Percentiles rank a stretch among this genome's conserved stretches.
Conservation (phyloP, 2,888 invertebrate genomes). For the Choristoneura rosaceana region DNA sequence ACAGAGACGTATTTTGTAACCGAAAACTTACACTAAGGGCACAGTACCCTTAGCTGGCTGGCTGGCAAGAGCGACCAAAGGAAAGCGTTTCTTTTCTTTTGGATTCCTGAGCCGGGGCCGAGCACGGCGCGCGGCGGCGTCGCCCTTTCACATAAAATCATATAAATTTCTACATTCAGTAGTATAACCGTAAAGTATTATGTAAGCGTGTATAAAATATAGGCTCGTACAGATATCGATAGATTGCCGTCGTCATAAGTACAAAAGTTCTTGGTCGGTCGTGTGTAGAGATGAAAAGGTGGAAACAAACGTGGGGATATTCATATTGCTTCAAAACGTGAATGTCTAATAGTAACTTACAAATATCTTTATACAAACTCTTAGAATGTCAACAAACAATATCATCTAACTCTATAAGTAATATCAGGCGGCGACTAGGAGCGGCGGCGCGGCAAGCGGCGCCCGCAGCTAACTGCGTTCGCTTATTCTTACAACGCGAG, state of each 20-base stretch:
- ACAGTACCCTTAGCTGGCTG: too few relatives aligned
- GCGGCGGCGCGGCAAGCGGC: conserved; percentile 51
- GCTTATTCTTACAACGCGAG: conserved; percentile 5
- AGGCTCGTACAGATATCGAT: conserved; percentile 27
- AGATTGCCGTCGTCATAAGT: conserved; percentile 24
- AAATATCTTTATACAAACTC: conserved; percentile 41
- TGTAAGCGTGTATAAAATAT: conserved; percentile 40
- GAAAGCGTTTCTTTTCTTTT: too few relatives aligned
- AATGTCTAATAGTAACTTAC: conserved; percentile 38
- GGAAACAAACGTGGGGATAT: conserved; percentile 36
- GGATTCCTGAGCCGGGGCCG: background rate
- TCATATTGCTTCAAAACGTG: conserved; percentile 36
- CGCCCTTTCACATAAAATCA: conserved; percentile 16
- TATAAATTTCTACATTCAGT: conserved; percentile 32
- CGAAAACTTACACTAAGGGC: too few relatives aligned
- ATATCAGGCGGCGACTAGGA: conserved; percentile 39
- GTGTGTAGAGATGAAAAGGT: conserved; percentile 30
- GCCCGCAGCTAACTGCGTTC: conserved; percentile 43
- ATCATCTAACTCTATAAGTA: conserved; percentile 27
- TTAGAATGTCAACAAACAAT: conserved; percentile 41
- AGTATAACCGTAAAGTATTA: conserved; percentile 37
- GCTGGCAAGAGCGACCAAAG: too few relatives aligned
- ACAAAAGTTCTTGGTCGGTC: conserved; percentile 41
- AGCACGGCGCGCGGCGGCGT: conserved; percentile 11
- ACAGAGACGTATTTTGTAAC: too few relatives aligned